These are phyloP conservation scores for Puma concolor DNA, from an alignment of 2,113 vertebrate species.

Conservation along the genomic window DNA sequence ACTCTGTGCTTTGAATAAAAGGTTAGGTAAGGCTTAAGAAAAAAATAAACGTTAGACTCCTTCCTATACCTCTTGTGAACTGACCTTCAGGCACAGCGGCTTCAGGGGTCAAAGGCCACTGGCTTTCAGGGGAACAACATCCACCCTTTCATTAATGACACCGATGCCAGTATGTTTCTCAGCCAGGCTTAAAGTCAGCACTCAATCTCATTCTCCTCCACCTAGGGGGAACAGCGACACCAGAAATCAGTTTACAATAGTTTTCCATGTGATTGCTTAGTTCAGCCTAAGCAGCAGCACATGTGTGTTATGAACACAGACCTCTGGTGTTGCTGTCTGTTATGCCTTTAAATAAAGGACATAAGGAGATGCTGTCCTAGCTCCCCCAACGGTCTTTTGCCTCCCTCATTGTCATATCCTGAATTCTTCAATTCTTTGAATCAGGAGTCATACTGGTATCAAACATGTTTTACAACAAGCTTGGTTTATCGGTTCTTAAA, in stretches of 20 bases:
- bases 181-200: conserved; percentile 94
- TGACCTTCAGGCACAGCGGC: conserved; percentile 92
- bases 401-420: conserved; percentile 64
- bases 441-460: conserved; percentile 49
- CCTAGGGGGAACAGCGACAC: conserved; percentile 94
- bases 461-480: conserved; percentile 10
- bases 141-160: conserved; percentile 88
- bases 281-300: conserved; percentile 91
- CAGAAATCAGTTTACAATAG: conserved; percentile 94
- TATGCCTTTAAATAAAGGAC: conserved; percentile 73
- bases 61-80: conserved; percentile 87
- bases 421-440: conserved; percentile 58
- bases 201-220: conserved; percentile 90
- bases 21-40: conserved; percentile 74
- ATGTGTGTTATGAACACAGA: conserved; percentile 87
- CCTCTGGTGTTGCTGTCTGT: conserved; percentile 86
- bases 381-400: conserved; percentile 67
- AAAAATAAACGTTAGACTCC: conserved; percentile 79
- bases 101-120: conserved; percentile 88
- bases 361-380: conserved; percentile 63
- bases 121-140: conserved; percentile 88
- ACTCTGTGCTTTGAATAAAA: conserved; percentile 81
- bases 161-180: conserved; percentile 95
- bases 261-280: conserved; percentile 91
- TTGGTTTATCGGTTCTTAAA: conserved; percentile 21